Evolutionary conservation across 2,797 vertebrate genomes (phyloP).

Genomic region (Smutsia temminckii): DNA sequence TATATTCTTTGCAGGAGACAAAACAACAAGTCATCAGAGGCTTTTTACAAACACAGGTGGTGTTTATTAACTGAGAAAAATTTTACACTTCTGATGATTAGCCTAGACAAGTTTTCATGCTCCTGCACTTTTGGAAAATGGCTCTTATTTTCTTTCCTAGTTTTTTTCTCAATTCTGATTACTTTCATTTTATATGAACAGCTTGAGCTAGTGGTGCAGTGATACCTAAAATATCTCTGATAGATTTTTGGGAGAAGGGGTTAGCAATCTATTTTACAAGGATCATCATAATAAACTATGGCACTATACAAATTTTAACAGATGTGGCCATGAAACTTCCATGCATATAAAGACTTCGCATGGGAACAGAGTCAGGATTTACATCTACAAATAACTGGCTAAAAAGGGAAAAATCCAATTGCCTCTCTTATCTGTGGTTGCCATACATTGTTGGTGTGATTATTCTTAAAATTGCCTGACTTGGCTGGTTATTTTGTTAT

Average conservation of each 20-base stretch:
- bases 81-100: conserved; percentile 78
- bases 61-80: conserved; percentile 78
- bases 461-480: neutral
- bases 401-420: neutral
- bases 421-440: neutral
- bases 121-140: conserved; percentile 55
- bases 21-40: conserved; percentile 72
- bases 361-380: neutral
- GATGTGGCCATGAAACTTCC: neutral
- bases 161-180: conserved; percentile 54
- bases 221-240: conserved; percentile 22
- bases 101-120: conserved; percentile 63
- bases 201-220: conserved; percentile 38
- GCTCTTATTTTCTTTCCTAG: conserved; percentile 42
- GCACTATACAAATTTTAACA: neutral
- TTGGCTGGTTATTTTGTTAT: neutral
- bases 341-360: neutral
- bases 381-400: neutral
- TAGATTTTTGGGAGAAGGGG: conserved; percentile 10
- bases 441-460: neutral
- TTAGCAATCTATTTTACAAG: conserved; percentile 24
- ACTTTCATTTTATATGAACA: conserved; percentile 57
- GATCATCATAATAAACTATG: neutral
- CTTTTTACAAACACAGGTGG: conserved; percentile 75
- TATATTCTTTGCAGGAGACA: conserved; percentile 65